A percentile compares a stretch with the other conserved stretches of the same genome.
phyloP scores from a whole-genome alignment of 2,888 invertebrate genomes.

The Bombylius discolor region DNA sequence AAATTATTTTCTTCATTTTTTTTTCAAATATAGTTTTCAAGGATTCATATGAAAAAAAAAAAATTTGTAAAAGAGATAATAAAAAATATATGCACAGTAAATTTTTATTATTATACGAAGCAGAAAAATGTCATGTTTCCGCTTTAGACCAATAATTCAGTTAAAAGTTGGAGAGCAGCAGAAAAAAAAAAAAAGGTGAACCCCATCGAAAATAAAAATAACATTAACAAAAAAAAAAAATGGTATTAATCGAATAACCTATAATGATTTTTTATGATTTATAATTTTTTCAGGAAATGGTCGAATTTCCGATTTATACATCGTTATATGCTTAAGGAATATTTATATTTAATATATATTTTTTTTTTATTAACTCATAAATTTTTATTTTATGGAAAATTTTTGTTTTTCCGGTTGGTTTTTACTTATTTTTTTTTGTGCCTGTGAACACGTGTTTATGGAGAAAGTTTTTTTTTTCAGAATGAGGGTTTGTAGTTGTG shows the following conservation, averaged over 20 bases:
- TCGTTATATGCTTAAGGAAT: background rate
- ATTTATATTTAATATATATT: too few species aligned
- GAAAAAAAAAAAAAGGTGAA: too few species aligned
- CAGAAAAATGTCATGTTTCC: background rate
- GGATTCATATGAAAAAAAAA: too few species aligned
- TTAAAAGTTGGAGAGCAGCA: too few species aligned
- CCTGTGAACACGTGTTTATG: too few species aligned
- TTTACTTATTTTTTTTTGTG: background rate
- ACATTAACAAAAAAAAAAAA: background rate
- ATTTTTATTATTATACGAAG: background rate
- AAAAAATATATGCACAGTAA: too few species aligned
- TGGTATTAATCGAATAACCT: background rate
- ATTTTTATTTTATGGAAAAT: slow-evolving; percentile 7
- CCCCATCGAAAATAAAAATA: background rate
- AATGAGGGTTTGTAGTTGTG: too few species aligned
- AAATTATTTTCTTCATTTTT: too few species aligned
- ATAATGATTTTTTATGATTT: background rate
- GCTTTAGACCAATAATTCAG: background rate
- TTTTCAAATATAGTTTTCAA: too few species aligned
- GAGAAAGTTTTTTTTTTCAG: too few species aligned
- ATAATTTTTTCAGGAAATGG: background rate
- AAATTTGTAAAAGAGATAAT: too few species aligned
- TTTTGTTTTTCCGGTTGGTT: slow-evolving; percentile 1
- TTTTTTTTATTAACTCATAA: slow-evolving; percentile 11
- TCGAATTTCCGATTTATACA: background rate